Conservation (phyloP, 2,113 vertebrate genomes). For the Rhizomys pruinosus region DNA sequence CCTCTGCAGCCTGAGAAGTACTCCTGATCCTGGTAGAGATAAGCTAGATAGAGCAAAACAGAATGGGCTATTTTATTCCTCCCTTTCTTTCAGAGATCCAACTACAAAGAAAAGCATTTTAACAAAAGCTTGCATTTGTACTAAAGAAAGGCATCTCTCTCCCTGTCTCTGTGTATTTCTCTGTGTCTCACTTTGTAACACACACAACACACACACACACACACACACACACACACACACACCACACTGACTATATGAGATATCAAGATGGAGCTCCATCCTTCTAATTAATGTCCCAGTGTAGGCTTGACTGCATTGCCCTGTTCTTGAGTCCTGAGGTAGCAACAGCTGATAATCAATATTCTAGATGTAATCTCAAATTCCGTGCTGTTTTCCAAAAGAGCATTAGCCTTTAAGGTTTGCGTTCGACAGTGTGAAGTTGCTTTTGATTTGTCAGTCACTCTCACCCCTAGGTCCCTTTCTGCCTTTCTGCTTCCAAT, state of each 20-base stretch:
- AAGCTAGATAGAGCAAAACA: not conserved
- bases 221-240: not conserved
- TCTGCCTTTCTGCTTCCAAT: constrained; percentile 34
- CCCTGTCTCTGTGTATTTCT: not conserved
- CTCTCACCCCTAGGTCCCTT: not conserved
- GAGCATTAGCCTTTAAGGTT: constrained; percentile 49
- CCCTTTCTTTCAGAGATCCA: not conserved
- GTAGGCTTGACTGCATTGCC: not conserved
- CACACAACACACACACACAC: not conserved
- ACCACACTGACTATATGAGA: not conserved
- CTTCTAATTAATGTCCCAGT: not conserved
- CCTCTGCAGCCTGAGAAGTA: not conserved
- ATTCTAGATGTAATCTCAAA: constrained; percentile 57
- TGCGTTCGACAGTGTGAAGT: not conserved
- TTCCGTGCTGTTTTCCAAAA: constrained; percentile 58
- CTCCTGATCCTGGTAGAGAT: not conserved
- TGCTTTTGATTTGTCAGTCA: constrained; percentile 67
- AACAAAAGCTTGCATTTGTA: not conserved
- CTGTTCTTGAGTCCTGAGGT: constrained; percentile 21
- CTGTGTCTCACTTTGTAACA: not conserved
- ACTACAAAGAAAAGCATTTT: not conserved
- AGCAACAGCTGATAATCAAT: constrained; percentile 53
- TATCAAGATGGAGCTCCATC: not conserved
- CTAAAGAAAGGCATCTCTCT: constrained; percentile 15
- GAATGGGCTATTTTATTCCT: not conserved